Evolutionary conservation across 1,140 invertebrate species (phyloP), one percentile per base, ranked within the genome.

Genomic region (Epicauta chinensis): DNA sequence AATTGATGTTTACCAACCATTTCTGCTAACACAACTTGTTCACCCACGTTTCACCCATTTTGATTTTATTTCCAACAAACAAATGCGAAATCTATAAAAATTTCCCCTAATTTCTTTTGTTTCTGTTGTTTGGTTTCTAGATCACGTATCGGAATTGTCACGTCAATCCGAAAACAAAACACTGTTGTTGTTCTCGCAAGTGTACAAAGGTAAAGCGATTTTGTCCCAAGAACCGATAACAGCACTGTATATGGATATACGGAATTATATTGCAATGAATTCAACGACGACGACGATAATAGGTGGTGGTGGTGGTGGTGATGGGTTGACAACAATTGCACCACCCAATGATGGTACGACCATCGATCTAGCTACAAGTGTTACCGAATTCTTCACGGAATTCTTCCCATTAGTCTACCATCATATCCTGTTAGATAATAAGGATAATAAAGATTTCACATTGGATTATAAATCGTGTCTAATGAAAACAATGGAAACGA

Each of bases 331-430:
- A 23, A 23, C 23, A 23, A 23, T 7, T 23, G 23, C 7, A 62
- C 12, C 58, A 54, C 30, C 51, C 7, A 23, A 23, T 7, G 23
- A 23, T 5, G 23, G 4, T 23, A 7, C 73, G 14, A 61, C 72
- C 15, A 62, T 73, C 10, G 74, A 77, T 32, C 71, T 77, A 3
- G 75, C 81, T 60, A 71, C 75, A n/a, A 80, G 81, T 5, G 81
- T 91, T 2, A 71, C 75, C 23, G 76, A 77, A 14, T 93, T 93
- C 74, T 95, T 93, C 73, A 76, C 80, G n/a, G 75, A 82, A 12
- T 71, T 95, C 1, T 93, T 93, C 67, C 87, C 88, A 0, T 74
- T 89, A 12, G 86, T 89, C 12, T 93, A 91, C 65, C 86, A 89
- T 62, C 81, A 83, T 54, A 70, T 76, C 5, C 64, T 63, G 17